Conservation (phyloP, 1,140 invertebrate genomes). For the Oryctes rhinoceros region DNA sequence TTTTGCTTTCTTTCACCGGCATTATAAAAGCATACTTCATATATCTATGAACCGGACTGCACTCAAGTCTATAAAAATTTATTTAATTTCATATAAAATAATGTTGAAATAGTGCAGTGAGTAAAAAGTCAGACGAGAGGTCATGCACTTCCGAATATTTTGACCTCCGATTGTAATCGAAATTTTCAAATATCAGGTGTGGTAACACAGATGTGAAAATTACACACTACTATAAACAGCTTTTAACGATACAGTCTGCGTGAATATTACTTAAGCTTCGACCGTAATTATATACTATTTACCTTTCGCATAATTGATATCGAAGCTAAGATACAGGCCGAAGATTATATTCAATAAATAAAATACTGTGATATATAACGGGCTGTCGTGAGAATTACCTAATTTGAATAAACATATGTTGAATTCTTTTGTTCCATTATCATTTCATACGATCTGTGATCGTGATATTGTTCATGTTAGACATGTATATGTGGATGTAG, state of each 20-base stretch:
- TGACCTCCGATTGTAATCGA: not conserved
- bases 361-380: not conserved
- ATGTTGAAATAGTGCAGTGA: too few relatives aligned
- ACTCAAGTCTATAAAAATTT: too few relatives aligned
- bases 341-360: constrained; percentile 23
- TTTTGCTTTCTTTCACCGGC: too few relatives aligned
- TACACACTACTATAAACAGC: not conserved
- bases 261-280: constrained; percentile 8
- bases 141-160: too few relatives aligned
- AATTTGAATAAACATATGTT: constrained; percentile 23
- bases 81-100: too few relatives aligned
- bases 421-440: constrained; percentile 3
- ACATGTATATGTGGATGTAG: not conserved
- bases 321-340: not conserved
- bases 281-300: not conserved
- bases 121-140: too few relatives aligned
- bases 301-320: constrained; percentile 12
- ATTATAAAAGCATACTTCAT: too few relatives aligned
- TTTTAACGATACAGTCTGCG: not conserved
- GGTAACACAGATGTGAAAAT: not conserved
- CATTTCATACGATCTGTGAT: not conserved
- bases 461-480: not conserved
- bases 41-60: too few relatives aligned
- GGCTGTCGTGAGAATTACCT: constrained; percentile 7
- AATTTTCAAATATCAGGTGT: not conserved